phyloP scores from a whole-genome alignment of 2,888 invertebrate species.

The Tetheella fluctuosa region DNA sequence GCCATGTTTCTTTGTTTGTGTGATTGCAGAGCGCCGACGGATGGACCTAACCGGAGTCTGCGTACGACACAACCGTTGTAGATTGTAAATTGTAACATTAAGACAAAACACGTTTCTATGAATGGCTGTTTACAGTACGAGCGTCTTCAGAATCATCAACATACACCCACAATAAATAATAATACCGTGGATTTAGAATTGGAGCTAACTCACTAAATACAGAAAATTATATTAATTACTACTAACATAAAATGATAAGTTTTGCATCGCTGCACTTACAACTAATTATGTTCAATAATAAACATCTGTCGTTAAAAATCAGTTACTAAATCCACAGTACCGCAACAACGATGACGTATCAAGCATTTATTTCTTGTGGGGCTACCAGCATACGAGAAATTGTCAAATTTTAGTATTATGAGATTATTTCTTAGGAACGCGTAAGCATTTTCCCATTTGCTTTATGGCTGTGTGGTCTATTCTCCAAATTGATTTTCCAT shows the following conservation, averaged over 20 bases:
- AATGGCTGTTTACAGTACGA: slow-evolving; percentile 25
- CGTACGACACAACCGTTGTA: slow-evolving; percentile 61
- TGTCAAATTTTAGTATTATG: slow-evolving; percentile 47
- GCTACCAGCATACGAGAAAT: slow-evolving; percentile 41
- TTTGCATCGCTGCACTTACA: neutral
- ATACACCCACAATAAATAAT: slow-evolving; percentile 57
- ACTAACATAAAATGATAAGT: neutral
- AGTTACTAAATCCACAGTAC: slow-evolving; percentile 8
- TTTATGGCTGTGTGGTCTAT: slow-evolving; percentile 71
- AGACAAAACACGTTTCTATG: slow-evolving; percentile 46
- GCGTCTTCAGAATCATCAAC: slow-evolving; percentile 23
- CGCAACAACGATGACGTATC: neutral
- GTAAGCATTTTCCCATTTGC: slow-evolving; percentile 35
- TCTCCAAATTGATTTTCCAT: slow-evolving; percentile 34
- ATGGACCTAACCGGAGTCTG: slow-evolving; percentile 49
- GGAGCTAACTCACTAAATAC: slow-evolving; percentile 20
- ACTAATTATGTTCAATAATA: neutral
- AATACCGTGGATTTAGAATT: slow-evolving; percentile 28
- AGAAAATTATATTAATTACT: neutral
- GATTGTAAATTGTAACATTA: slow-evolving; percentile 58
- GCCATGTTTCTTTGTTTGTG: slow-evolving; percentile 81
- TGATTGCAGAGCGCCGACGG: slow-evolving; percentile 72
- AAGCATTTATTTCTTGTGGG: slow-evolving; percentile 68
- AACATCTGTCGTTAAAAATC: neutral
- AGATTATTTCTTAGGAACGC: slow-evolving; percentile 40